phyloP scores from a whole-genome alignment of 2,113 vertebrate species.

The Syrmaticus mikado region DNA sequence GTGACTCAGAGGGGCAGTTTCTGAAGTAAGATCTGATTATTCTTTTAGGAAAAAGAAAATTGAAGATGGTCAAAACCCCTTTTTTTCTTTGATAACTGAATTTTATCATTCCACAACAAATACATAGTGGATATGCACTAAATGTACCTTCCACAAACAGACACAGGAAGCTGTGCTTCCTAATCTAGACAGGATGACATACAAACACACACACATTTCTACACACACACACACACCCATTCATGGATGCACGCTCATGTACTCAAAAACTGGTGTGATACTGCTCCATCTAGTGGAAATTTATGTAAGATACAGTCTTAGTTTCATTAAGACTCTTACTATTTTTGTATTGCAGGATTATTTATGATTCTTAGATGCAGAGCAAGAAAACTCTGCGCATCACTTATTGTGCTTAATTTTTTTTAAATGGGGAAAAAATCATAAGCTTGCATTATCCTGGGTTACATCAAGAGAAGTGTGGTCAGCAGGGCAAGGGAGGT shows the following conservation, averaged over 20 bases:
- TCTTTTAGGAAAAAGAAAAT: neutral
- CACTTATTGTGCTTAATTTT: fast-evolving
- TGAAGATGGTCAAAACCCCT: neutral
- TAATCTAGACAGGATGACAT: neutral
- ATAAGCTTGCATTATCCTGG: neutral
- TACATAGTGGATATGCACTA: fast-evolving
- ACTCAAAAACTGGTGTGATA: neutral
- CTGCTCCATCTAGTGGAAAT: constrained; percentile 38
- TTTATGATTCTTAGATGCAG: neutral
- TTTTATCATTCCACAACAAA: neutral
- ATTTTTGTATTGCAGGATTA: neutral
- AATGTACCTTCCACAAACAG: neutral
- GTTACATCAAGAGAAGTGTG: too few relatives aligned
- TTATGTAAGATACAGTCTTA: neutral
- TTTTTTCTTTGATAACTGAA: neutral
- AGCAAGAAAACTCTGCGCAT: neutral
- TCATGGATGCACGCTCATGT: too few relatives aligned
- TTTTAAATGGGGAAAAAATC: neutral
- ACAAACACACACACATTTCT: fast-evolving
- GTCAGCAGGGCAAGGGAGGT: too few relatives aligned
- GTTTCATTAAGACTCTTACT: fast-evolving
- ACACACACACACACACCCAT: too few relatives aligned
- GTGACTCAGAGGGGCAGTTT: neutral
- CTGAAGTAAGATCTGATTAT: neutral
- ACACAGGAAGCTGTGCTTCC: neutral